Percentiles rank a stretch among this genome's conserved stretches.
Evolutionary conservation across 2,113 vertebrate species (phyloP).

Genomic region (Echinops telfairi): DNA sequence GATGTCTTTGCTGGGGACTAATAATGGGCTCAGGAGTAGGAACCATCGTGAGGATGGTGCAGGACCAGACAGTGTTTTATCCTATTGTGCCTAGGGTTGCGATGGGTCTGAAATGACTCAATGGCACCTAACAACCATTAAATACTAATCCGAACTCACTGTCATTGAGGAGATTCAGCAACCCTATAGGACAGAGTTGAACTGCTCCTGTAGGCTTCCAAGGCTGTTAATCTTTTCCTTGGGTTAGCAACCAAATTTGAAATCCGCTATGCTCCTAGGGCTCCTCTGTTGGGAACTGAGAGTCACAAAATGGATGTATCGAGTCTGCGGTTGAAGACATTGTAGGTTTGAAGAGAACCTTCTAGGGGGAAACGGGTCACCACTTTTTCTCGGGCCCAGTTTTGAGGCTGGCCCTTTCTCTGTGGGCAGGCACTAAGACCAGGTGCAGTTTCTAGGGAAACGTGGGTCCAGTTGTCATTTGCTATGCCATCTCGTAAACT

Average conservation of each 20-base stretch:
- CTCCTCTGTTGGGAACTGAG: neutral
- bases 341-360: neutral
- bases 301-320: neutral
- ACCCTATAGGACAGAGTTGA: too few species aligned
- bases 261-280: neutral
- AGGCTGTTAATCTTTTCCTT: too few species aligned
- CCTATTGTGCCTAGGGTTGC: too few species aligned
- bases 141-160: too few species aligned
- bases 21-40: neutral
- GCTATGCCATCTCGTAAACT: slow-evolving; percentile 1
- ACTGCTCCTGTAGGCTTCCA: too few species aligned
- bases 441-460: slow-evolving; percentile 12
- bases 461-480: slow-evolving; percentile 26
- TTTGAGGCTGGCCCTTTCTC: slow-evolving; percentile 19
- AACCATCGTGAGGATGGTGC: too few species aligned
- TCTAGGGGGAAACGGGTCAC: neutral
- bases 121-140: too few species aligned
- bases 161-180: too few species aligned
- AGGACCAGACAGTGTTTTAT: too few species aligned
- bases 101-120: too few species aligned
- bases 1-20: neutral
- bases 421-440: neutral
- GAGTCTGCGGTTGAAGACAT: neutral
- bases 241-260: too few species aligned
- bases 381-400: neutral